Conservation (phyloP, 2,113 vertebrate genomes). For the Nymphicus hollandicus region DNA sequence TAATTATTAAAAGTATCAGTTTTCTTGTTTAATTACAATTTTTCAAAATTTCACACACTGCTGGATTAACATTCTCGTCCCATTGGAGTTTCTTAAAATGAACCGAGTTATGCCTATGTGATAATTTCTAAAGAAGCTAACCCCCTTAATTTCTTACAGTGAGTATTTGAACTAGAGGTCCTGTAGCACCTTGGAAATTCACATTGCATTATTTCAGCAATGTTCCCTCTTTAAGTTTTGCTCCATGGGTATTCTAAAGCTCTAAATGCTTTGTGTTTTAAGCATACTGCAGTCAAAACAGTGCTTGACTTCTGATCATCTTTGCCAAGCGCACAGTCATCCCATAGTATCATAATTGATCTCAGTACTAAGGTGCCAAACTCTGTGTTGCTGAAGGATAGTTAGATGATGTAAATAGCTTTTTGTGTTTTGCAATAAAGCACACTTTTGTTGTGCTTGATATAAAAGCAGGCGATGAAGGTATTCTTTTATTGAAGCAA, state of each 20-base stretch:
- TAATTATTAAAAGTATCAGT: neutral
- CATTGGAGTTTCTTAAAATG: neutral
- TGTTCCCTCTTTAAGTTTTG: constrained; percentile 13
- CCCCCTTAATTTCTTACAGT: neutral
- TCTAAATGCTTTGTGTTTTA: neutral
- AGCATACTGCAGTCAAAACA: constrained; percentile 27
- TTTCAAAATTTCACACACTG: neutral
- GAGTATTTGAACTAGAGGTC: neutral
- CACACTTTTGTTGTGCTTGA: constrained; percentile 51
- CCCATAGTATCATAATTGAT: constrained; percentile 31
- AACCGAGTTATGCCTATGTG: neutral
- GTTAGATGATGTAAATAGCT: constrained; percentile 81
- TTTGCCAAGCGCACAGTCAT: constrained; percentile 37
- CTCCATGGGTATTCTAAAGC: neutral
- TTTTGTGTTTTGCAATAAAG: constrained; percentile 73
- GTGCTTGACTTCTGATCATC: constrained; percentile 30
- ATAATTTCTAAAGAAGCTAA: neutral
- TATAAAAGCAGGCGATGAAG: constrained; percentile 68
- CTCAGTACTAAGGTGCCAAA: constrained; percentile 8
- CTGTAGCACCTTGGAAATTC: neutral
- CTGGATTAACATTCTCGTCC: neutral
- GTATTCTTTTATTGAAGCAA: constrained; percentile 76
- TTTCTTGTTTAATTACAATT: neutral
- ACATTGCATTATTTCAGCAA: neutral
- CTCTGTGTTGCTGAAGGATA: constrained; percentile 60